Percentiles rank a stretch among this genome's conserved stretches.
Evolutionary conservation across 2,888 invertebrate species (phyloP).

Genomic region (Tetragonisca angustula): DNA sequence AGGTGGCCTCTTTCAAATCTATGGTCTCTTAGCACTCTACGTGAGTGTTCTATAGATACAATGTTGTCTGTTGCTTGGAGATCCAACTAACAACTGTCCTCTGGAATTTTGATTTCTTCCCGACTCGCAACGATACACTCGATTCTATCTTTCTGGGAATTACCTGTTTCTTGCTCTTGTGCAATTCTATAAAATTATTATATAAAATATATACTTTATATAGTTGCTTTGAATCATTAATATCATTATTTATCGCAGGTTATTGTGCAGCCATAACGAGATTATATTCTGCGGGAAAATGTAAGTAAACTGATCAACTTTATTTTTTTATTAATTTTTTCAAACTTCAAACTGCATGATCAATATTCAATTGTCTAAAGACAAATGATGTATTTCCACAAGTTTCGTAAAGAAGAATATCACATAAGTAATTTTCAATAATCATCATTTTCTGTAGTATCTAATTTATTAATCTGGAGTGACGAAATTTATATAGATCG

Average conservation of each 20-base stretch:
- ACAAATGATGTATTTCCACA: too few species aligned
- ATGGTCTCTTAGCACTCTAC: conserved; percentile 25
- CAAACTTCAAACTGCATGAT: neutral
- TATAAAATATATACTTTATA: neutral
- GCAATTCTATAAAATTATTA: neutral
- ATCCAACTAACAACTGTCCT: neutral
- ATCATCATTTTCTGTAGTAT: too few species aligned
- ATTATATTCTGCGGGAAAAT: neutral
- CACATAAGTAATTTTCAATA: too few species aligned
- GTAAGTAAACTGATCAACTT: neutral
- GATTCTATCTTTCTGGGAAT: neutral
- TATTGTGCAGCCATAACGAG: neutral
- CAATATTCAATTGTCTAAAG: neutral
- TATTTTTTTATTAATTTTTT: neutral
- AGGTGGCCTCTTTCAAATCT: conserved; percentile 50
- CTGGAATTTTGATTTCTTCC: conserved; percentile 12
- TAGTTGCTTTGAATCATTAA: too few species aligned
- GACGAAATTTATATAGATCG: too few species aligned
- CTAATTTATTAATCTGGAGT: too few species aligned
- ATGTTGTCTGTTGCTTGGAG: neutral
- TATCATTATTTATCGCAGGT: neutral
- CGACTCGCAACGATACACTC: neutral
- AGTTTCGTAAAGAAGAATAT: too few species aligned
- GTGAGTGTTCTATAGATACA: conserved; percentile 21
- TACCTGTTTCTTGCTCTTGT: neutral